Base-by-base conservation (phyloP, 2,888 invertebrate species). In the Geophilus truncorum region DNA sequence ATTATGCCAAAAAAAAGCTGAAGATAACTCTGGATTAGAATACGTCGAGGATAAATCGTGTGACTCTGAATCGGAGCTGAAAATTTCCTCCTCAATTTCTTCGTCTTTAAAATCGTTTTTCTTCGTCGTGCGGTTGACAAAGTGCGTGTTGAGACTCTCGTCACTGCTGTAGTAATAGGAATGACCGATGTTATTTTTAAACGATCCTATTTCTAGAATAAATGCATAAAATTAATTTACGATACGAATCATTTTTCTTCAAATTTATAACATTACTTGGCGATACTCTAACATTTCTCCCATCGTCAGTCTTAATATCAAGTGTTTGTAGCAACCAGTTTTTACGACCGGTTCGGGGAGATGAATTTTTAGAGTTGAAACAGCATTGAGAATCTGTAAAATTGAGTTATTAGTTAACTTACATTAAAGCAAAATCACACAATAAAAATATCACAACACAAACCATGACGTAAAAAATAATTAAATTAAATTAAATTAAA, bases 81-180 rank as follows among this genome's bases (percentile, higher is more conserved):
- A 25, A 70, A 70, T 70, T 70, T 70, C 12, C 12, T 70, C 70
- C n/a, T 70, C 70, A 70, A 70, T 70, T 70, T 70, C 70, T 70
- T 70, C 25, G 23, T 62, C 70, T 28, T 70, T 28, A n/a, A 10
- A 70, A 12, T 70, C 70, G 28, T 70, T 70, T 70, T 70, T 28
- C 3, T 70, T 10, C 70, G 25, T 70, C n/a, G 10, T 10, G 28
- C 28, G 5, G 23, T 10, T 70, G 1, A 25, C 0, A 70, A 28
- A 70, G 28, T 28, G 28, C 4, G 70, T 70, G 15, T 70, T 70
- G 12, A 70, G 15, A 70, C 70, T 70, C 12, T 70, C 70, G 4
- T 70, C 70, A 28, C 70, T 70, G 10, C 25, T 70, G 28, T 3
- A 70, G 6, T 28, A 28, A 70, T 9, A 70, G 3, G 57, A 23